Base-by-base conservation (phyloP, 2,888 invertebrate genomes). In the Polymixis lichenea region DNA sequence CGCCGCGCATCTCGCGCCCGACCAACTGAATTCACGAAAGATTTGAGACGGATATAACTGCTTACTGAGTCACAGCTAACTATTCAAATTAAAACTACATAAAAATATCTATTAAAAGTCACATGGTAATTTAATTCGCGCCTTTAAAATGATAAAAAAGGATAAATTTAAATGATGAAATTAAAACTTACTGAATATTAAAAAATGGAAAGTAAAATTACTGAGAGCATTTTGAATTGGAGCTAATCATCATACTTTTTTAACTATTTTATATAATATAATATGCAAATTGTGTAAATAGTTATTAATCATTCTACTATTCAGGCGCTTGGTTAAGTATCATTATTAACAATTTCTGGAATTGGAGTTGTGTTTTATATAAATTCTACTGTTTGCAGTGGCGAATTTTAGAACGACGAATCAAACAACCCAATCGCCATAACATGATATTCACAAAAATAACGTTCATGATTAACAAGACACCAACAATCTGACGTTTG, bases 11-110 rank as follows among this genome's bases (percentile, higher is more conserved):
- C 77, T 77, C 77, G 81, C 72, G 78, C 78, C 86, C 84, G 72
- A 71, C 73, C 75, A 82, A 81, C 71, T 80, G 80, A 86, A 80
- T 85, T 86, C 88, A 89, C 90, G 82, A 86, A 87, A 87, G 86
- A 91, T 92, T 92, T 93, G 89, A 91, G 90, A 91, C 90, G 88
- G 90, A 88, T 86, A 89, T 90, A 90, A 79, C 88, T 92, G 93
- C 93, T 91, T 89, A 92, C 92, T 90, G 93, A 94, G 93, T 90
- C 89, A 90, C 88, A 91, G 89, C 82, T 88, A 88, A 86, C 90
- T 90, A 90, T 89, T 89, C 90, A 89, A 91, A 92, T 92, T 91
- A 93, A 90, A 94, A 93, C 90, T 94, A 93, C 93, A 93, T 91
- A 93, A 93, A 92, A 93, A 90, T 91, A 92, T 91, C 88, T 91